Evolutionary conservation across 2,797 vertebrate genomes (phyloP), one percentile per base, ranked within the genome.

Genomic region (Glyptemys insculpta): DNA sequence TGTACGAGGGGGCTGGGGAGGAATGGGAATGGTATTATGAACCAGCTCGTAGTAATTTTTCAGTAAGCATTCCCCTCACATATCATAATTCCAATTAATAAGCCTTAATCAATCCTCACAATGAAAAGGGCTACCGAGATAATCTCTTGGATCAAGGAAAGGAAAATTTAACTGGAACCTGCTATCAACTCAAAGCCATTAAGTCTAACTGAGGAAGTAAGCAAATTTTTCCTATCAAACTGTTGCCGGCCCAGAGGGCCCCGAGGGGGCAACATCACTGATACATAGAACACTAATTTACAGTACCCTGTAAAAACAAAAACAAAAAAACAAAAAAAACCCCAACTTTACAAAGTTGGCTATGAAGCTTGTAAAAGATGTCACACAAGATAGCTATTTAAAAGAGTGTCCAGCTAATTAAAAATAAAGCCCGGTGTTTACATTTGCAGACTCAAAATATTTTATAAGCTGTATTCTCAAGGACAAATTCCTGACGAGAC

Each of bases 211-310:
- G 0, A 87, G 80, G 65, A 94, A 74, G 41, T 90, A 74, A 93
- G 93, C 93, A 57, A 31, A 83, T 87, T 96, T 97, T 92, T 95
- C 52, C 86, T 94, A 91, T 83, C 44, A n/a, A n/a, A n/a, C n/a
- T n/a, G n/a, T n/a, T n/a, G n/a, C n/a, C n/a, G n/a, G n/a, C n/a
- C n/a, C n/a, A n/a, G n/a, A n/a, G n/a, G n/a, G n/a, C n/a, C n/a
- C n/a, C n/a, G n/a, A n/a, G n/a, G n/a, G n/a, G n/a, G n/a, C n/a
- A n/a, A n/a, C n/a, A n/a, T 1, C 62, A 59, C 41, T 65, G 91
- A 80, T 52, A 14, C 44, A 44, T 83, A 91, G 91, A 59, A 37
- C 6, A 83, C 81, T 83, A 19, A 62, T 80, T 92, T 93, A 91
- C 82, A 93, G 86, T 6, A 79, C 29, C n/a, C 23, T 68, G 37